Conservation (phyloP, 2,113 vertebrate genomes). For the Calidris pugnax region DNA sequence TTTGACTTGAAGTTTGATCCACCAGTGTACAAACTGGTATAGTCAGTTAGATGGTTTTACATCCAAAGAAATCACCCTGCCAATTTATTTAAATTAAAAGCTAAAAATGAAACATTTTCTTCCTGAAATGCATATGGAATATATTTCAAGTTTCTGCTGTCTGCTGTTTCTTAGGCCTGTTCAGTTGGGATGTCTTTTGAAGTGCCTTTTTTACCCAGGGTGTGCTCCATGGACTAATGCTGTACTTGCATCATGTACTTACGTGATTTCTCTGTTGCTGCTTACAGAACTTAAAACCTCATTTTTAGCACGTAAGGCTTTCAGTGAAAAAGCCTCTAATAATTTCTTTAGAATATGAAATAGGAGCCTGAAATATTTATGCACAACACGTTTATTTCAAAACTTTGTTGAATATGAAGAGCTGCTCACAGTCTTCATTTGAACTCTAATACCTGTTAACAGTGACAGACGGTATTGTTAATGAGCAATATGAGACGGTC, state of each 20-base stretch:
- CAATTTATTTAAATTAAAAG: not conserved
- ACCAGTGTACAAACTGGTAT: not conserved
- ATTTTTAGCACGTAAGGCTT: not conserved
- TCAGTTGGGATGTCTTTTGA: not conserved
- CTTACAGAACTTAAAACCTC: not conserved
- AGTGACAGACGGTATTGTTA: not conserved
- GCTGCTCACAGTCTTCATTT: not conserved
- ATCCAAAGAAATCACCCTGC: not conserved
- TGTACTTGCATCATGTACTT: not conserved
- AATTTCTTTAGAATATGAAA: not conserved
- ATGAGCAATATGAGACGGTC: not conserved
- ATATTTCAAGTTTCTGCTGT: not conserved
- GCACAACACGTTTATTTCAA: not conserved
- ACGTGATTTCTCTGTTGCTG: not conserved
- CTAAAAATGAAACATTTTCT: not conserved
- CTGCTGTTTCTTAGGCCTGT: not conserved
- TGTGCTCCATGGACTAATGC: not conserved
- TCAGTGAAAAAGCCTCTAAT: not conserved
- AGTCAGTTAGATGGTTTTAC: not conserved
- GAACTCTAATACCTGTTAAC: not conserved
- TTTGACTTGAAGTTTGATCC: not conserved
- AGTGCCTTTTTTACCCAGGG: not conserved
- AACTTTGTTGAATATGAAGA: not conserved
- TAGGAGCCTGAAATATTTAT: not conserved
- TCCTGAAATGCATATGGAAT: not conserved